A percentile compares a stretch with the other conserved stretches of the same genome.
Conservation (phyloP, 2,113 vertebrate genomes). For the Larimichthys polyactis region DNA sequence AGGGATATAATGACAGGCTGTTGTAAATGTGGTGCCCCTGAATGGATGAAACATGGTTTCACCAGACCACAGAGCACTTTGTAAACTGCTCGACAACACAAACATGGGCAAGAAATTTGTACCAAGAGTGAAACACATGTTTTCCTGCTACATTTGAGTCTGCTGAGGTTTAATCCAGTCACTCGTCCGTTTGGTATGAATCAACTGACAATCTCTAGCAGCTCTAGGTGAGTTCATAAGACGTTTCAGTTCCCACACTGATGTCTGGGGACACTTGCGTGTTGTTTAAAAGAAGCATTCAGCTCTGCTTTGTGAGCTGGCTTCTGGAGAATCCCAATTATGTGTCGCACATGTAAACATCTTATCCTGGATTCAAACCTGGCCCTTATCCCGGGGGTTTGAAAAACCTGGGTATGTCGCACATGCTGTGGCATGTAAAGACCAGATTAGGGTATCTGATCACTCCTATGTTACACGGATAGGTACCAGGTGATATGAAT, state of each 20-base stretch:
- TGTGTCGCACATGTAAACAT: background rate
- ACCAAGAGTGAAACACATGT: background rate
- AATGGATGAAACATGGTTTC: conserved; percentile 51
- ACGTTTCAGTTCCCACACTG: background rate
- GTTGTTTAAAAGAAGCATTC: background rate
- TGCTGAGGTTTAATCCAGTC: conserved; percentile 17
- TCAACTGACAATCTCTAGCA: background rate
- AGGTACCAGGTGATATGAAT: background rate
- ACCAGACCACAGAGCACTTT: conserved; percentile 51
- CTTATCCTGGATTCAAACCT: background rate
- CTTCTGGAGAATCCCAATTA: background rate
- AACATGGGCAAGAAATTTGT: conserved; percentile 18
- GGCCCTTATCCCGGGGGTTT: background rate
- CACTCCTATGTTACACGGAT: background rate
- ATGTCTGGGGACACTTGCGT: background rate
- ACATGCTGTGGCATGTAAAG: background rate
- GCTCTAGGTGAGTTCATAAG: background rate
- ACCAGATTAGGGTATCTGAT: background rate
- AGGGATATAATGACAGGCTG: conserved; percentile 64
- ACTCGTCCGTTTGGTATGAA: conserved; percentile 10
- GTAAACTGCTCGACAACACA: conserved; percentile 39
- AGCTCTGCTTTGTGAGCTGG: background rate
- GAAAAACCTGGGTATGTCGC: background rate
- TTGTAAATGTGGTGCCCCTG: conserved; percentile 39
- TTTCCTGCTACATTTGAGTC: background rate